These are phyloP conservation scores for Gymnobelideus leadbeateri DNA, from an alignment of 2,113 vertebrate species.

Conservation along the genomic window DNA sequence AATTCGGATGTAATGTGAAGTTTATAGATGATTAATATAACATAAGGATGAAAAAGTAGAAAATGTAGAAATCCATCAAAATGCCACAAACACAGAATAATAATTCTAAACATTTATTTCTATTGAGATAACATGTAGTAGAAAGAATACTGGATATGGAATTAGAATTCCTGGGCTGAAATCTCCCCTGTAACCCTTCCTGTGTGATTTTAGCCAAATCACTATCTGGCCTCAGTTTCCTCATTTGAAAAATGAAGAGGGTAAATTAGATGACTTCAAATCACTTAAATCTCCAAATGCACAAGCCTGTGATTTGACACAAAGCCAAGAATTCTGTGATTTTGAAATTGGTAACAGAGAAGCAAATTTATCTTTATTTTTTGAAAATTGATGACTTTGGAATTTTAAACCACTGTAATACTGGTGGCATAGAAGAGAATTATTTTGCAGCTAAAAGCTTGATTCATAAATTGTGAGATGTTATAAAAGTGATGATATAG, in stretches of 20 bases:
- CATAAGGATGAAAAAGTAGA: not conserved
- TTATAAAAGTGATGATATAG: not conserved
- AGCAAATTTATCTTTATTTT: not conserved
- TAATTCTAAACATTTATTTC: not conserved
- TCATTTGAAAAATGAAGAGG: not conserved
- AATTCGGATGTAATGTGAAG: not conserved
- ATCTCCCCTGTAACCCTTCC: not conserved
- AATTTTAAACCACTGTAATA: not conserved
- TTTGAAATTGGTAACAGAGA: not conserved
- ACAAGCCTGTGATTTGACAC: not conserved
- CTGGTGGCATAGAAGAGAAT: not conserved
- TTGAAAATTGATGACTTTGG: not conserved
- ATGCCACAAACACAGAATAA: not conserved
- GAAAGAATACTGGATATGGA: not conserved
- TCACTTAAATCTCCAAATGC: not conserved
- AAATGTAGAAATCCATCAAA: not conserved
- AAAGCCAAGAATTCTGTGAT: not conserved
- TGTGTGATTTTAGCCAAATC: not conserved
- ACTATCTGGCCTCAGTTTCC: not conserved
- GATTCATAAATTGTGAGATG: no score
- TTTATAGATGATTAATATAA: not conserved
- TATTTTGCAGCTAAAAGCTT: no score
- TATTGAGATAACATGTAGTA: not conserved
- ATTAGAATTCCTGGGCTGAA: not conserved
- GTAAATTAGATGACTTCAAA: not conserved